Evolutionary conservation across 2,888 invertebrate species (phyloP).

Genomic region (Oxycera nigricornis): DNA sequence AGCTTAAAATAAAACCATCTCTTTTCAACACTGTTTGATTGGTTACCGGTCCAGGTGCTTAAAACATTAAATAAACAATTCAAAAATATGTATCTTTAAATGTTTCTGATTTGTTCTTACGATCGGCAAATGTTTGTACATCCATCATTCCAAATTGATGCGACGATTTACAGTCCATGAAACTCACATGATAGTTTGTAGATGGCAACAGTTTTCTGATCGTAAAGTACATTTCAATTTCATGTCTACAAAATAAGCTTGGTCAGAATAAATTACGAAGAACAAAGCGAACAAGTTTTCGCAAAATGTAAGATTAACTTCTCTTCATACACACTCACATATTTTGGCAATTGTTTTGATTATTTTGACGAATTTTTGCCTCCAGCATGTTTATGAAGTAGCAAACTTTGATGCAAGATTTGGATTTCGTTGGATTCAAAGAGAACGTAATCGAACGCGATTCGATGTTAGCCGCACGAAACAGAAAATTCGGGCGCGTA

Average conservation of each 20-base stretch:
- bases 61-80: background rate
- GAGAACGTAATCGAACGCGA: constrained; percentile 57
- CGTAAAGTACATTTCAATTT: constrained; percentile 29
- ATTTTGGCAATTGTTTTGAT: constrained; percentile 47
- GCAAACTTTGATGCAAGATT: constrained; percentile 46
- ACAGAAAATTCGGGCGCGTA: background rate
- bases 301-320: background rate
- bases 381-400: constrained; percentile 41
- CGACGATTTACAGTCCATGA: constrained; percentile 42
- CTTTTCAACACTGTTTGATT: constrained; percentile 56
- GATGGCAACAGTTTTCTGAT: constrained; percentile 44
- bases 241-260: constrained; percentile 38
- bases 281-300: background rate
- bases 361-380: constrained; percentile 40
- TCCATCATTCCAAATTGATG: constrained; percentile 53
- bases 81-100: background rate
- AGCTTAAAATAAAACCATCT: constrained; percentile 57
- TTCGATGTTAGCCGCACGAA: constrained; percentile 48
- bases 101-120: constrained; percentile 51
- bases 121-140: constrained; percentile 58
- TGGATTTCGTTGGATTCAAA: constrained; percentile 45
- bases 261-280: constrained; percentile 4
- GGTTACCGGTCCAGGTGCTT: constrained; percentile 60
- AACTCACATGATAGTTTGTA: constrained; percentile 43
- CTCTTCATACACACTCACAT: constrained; percentile 49